Conservation (phyloP, 1,140 invertebrate species). For the Heliothis subflexa region DNA sequence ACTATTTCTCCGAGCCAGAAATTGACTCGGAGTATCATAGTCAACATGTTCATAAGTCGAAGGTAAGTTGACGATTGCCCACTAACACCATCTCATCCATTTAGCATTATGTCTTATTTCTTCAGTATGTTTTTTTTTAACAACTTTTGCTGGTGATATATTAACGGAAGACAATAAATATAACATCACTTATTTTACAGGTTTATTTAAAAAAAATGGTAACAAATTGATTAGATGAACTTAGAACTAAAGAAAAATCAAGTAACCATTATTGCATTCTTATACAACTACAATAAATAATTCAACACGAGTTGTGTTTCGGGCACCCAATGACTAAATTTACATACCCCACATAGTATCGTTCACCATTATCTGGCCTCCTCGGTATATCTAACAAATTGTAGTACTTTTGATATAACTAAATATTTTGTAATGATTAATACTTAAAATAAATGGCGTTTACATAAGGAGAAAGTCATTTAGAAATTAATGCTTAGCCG, state of each 20-base stretch:
- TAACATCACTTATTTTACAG: slow-evolving; percentile 18
- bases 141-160: no score
- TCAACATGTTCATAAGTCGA: slow-evolving; percentile 97
- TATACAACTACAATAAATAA: slow-evolving; percentile 69
- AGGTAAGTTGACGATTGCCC: slow-evolving; percentile 88
- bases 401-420: slow-evolving; percentile 33
- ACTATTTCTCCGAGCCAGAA: slow-evolving; percentile 97
- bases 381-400: slow-evolving; percentile 33
- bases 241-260: slow-evolving; percentile 55
- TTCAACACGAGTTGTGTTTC: slow-evolving; percentile 51
- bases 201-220: slow-evolving; percentile 62
- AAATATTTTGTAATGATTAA: slow-evolving; percentile 19
- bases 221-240: slow-evolving; percentile 58
- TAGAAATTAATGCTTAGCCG: not conserved
- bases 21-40: slow-evolving; percentile 97
- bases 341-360: not conserved
- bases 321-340: slow-evolving; percentile 38
- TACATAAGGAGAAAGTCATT: slow-evolving; percentile 15
- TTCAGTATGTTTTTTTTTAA: not conserved
- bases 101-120: not conserved
- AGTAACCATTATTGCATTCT: slow-evolving; percentile 45
- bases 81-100: not conserved
- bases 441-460: slow-evolving; percentile 46
- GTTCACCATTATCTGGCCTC: not conserved
- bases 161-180: not conserved